Evolutionary conservation across 2,797 vertebrate species (phyloP).

Genomic region (Tauraco hartlaubi): DNA sequence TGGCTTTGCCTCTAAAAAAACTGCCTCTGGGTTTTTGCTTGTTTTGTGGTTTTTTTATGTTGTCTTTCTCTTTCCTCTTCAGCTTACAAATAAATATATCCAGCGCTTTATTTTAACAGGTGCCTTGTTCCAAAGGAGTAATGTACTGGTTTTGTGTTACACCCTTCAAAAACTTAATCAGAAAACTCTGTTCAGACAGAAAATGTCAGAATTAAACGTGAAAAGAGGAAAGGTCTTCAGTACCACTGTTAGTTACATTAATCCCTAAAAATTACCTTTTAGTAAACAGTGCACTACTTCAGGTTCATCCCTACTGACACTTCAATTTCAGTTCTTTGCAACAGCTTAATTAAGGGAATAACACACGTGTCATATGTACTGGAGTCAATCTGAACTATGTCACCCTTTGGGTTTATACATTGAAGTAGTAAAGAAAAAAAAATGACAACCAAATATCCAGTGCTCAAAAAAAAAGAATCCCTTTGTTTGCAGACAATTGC

Average conservation of each 20-base stretch:
- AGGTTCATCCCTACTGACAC: not conserved
- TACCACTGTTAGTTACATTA: not conserved
- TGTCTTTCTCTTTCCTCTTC: not conserved
- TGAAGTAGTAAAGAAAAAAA: not conserved
- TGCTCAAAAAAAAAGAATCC: not conserved
- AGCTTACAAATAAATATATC: not conserved
- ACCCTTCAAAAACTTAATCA: not conserved
- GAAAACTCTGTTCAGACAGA: not conserved
- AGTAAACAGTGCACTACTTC: not conserved
- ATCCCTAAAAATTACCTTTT: constrained; percentile 18
- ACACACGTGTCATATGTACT: fast-evolving
- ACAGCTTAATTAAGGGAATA: not conserved
- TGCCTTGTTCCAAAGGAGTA: not conserved
- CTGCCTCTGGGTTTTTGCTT: not conserved
- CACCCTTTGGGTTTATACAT: not conserved
- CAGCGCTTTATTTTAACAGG: not conserved
- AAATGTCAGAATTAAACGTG: constrained; percentile 2
- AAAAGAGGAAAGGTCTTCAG: not conserved
- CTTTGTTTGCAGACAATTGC: not conserved
- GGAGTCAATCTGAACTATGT: not conserved
- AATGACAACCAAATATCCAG: not conserved
- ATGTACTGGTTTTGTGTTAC: not conserved
- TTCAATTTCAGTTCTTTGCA: not conserved
- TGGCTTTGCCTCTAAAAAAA: not conserved
- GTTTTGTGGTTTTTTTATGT: not conserved